Evolutionary conservation across 2,113 vertebrate genomes (phyloP), one percentile per base, ranked within the genome.

Genomic region (cat (Felis catus)): DNA sequence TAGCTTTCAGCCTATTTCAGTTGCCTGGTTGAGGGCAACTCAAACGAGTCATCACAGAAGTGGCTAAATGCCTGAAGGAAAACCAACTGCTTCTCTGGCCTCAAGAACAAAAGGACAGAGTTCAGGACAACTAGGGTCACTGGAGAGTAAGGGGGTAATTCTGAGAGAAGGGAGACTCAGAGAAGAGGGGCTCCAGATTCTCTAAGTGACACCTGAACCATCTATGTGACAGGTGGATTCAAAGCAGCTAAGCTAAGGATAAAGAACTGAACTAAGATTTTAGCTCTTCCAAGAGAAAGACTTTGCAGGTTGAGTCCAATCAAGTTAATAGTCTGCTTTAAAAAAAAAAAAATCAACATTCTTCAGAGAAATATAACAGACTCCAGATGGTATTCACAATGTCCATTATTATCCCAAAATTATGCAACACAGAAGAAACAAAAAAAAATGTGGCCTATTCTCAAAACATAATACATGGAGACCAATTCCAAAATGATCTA

Each of bases 331-430:
- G 66, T 45, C 73, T 92, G 39, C 31, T 71, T 74, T 33, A 74
- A 81, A 61, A 73, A 87, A 61, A 73, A 87, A 45, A 33, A 85
- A 89, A 51, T 61, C 33, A 85, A 65, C 82, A 85, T 95, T 92
- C 91, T 97, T 96, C 85, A 76, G 71, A 92, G 96, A 97, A 95
- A 92, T 78, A 70, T 51, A 97, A 90, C 96, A 95, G 93, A 96
- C 92, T 93, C 79, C 90, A 98, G 83, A 91, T 79, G 95, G 48
- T 70, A 61, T 63, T 70, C 91, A 71, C 85, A 51, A 82, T 33
- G 90, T 53, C 81, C 80, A 80, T 81, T 87, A 96, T 33, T 8
- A 70, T 41, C 89, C 36, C 86, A 74, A 92, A 85, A 83, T 87
- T 45, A 63, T 16, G 61, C 76, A 94, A 83, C 84, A 33, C 7